Conservation (phyloP, 1,140 invertebrate genomes). For the Carcinoscorpius rotundicauda region DNA sequence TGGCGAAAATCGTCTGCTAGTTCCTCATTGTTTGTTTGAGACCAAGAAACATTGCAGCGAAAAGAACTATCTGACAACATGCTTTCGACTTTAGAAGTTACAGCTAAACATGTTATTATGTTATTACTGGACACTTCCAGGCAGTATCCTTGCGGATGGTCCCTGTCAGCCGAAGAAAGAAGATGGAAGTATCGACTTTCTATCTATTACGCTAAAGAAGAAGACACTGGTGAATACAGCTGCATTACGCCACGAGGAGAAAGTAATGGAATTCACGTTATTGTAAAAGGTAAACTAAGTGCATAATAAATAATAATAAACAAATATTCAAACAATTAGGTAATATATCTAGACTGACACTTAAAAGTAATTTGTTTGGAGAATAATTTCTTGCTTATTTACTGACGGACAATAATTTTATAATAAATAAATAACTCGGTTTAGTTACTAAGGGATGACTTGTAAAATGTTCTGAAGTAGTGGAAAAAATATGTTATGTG, state of each 20-base stretch:
- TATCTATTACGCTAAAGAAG: conserved; percentile 63
- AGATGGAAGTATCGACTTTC: conserved; percentile 67
- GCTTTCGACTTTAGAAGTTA: background rate
- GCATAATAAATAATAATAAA: background rate
- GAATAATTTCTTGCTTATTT: no score
- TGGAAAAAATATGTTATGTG: no score
- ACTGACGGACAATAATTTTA: no score
- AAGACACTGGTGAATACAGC: conserved; percentile 71
- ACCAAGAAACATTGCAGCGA: background rate
- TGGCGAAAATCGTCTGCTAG: no score
- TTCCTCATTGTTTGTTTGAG: no score
- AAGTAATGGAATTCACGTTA: conserved; percentile 61
- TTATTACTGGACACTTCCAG: conserved; percentile 6
- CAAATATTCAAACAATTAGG: no score
- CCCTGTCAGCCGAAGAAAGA: conserved; percentile 55
- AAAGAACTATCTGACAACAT: background rate
- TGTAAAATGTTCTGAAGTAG: no score
- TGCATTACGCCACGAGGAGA: conserved; percentile 64
- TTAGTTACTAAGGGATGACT: no score
- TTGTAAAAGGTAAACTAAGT: conserved; percentile 54
- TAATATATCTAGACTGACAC: no score
- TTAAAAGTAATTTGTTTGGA: no score
- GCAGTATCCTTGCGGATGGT: conserved; percentile 46
- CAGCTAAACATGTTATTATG: background rate
- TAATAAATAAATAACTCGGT: no score